Evolutionary conservation across 2,113 vertebrate genomes (phyloP).

Genomic region (Psittacula cyanocephala): DNA sequence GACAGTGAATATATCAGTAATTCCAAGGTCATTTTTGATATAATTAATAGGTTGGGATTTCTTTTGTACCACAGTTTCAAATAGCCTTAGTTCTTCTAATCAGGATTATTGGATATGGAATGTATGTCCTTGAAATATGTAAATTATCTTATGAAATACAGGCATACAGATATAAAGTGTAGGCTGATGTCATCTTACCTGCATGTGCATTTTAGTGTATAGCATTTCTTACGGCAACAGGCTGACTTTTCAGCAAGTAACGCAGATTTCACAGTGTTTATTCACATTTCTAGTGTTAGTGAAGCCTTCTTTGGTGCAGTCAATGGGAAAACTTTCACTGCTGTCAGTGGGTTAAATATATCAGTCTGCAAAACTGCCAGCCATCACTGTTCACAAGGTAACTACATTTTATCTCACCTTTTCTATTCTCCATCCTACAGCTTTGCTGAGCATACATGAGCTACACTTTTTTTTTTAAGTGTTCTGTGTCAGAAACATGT

Average conservation of each 20-base stretch:
- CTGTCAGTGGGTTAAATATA: background rate
- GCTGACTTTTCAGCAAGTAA: background rate
- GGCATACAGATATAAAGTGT: background rate
- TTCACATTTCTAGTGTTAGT: accelerated
- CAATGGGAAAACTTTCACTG: background rate
- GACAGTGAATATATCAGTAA: background rate
- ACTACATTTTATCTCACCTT: background rate
- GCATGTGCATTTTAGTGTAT: background rate
- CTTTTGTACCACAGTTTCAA: background rate
- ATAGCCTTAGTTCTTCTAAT: background rate
- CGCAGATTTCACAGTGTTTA: background rate
- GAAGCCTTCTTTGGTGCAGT: background rate
- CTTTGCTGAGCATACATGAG: background rate
- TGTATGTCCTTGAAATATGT: background rate
- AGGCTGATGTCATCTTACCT: background rate
- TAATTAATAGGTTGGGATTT: constrained; percentile 9
- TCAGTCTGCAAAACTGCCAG: background rate
- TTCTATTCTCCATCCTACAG: background rate
- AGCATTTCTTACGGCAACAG: background rate
- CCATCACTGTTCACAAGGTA: background rate
- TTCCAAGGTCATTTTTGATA: background rate
- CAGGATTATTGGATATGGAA: background rate
- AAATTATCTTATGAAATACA: background rate
- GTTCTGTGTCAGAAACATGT: background rate
- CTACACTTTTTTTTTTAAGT: background rate